A percentile compares a stretch with the other conserved stretches of the same genome.
phyloP scores from a whole-genome alignment of 23 tunicate genomes.

The Halocynthia roretzi region DNA sequence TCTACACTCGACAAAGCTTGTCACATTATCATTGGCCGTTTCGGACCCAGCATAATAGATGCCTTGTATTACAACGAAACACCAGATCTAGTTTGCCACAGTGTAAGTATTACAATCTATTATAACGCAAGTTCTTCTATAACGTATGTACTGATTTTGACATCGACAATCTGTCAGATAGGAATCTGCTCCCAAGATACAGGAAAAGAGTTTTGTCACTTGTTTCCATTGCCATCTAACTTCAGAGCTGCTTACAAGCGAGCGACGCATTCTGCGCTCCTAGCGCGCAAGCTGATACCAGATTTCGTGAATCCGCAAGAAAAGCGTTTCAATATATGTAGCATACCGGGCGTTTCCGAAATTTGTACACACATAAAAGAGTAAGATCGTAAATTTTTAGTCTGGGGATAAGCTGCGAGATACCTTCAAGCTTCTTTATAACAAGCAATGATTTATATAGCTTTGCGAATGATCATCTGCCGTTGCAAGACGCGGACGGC shows the following conservation, averaged over 20 bases:
- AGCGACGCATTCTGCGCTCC: neutral
- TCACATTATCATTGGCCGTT: constrained; percentile 27
- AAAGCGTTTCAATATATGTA: no score
- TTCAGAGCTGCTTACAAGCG: constrained; percentile 4
- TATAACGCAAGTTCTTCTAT: no score
- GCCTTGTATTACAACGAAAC: constrained; percentile 50
- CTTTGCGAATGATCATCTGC: constrained; percentile 58
- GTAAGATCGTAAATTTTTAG: no score
- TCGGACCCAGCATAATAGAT: constrained; percentile 58
- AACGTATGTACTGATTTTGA: no score
- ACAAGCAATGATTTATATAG: neutral
- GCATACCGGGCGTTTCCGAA: no score
- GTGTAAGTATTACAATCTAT: constrained; percentile 15
- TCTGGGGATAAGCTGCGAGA: no score
- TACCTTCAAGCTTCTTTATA: no score
- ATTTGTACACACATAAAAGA: no score
- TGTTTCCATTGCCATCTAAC: constrained; percentile 59
- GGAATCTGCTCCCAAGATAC: constrained; percentile 73
- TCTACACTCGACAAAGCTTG: constrained; percentile 48
- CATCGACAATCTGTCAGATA: constrained; percentile 17
- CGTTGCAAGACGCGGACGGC: constrained; percentile 67
- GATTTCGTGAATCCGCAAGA: no score
- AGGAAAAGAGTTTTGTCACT: constrained; percentile 61
- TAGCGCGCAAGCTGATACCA: neutral
- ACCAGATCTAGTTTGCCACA: constrained; percentile 65